Evolutionary conservation across 2,797 vertebrate genomes (phyloP), one percentile per base, ranked within the genome.

Genomic region (Falco rusticolus): DNA sequence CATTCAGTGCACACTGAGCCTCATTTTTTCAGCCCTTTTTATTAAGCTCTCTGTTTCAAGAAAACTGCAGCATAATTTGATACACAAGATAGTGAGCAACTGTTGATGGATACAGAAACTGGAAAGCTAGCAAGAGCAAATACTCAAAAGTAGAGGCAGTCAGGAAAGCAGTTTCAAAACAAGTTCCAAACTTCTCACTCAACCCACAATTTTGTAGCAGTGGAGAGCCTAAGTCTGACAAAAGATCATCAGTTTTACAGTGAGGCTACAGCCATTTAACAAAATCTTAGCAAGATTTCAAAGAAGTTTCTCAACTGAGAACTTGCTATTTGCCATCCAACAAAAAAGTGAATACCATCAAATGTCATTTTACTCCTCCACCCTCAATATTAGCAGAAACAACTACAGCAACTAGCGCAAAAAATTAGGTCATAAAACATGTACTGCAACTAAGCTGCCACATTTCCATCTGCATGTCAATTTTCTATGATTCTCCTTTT

Each of bases 21-120:
- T 77, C 54, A 41, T 80, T 96, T 95, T 92, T 92, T 60, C 81
- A 93, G 22, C 75, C 61, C 75, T 70, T 76, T 79, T 85, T 92
- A 93, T 87, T 89, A 95, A 94, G 54, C 19, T 56, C 39, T 69
- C 56, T 48, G 39, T 78, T 92, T 83, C 71, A 89, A 88, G n/a
- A 92, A 53, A 91, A 65, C 34, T 54, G 34, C 41, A 83, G 68
- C 33, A 78, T 72, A 69, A 92, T 95, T 81, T 48, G 78, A 89
- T 43, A 76, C 33, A 68, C 41, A 53, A 78, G 82, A 64, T 6
- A 84, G 76, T 64, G 41, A 84, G 19, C 70, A 84, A 53, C 34
- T 61, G 87, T 56, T 92, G 92, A 92, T 65, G 31, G 88, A 92
- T 14, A 28, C 8, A 57, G 64, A 9, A 71, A 19, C 22, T 65